Conservation (phyloP, 2,888 invertebrate species). For the Agriopis marginaria region DNA sequence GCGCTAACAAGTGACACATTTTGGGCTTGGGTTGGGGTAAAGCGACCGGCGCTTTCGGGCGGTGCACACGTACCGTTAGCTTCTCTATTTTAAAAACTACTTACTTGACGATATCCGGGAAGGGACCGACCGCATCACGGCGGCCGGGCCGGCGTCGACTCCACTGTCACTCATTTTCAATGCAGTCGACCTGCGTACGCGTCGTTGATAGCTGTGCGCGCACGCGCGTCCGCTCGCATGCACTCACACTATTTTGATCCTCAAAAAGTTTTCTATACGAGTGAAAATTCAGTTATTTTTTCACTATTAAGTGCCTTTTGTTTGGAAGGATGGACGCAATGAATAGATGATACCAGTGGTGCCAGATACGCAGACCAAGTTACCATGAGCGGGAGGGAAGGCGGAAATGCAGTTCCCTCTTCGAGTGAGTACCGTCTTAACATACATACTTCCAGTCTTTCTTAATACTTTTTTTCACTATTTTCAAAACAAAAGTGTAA, state of each 20-base stretch:
- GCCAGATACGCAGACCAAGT: conserved; percentile 72
- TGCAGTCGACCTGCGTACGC: conserved; percentile 85
- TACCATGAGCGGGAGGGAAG: conserved; percentile 84
- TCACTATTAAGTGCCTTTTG: conserved; percentile 69
- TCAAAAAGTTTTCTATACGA: conserved; percentile 69
- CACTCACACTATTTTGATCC: conserved; percentile 71
- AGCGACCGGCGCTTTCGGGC: conserved; percentile 83
- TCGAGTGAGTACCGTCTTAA: conserved; percentile 75
- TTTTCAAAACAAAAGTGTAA: conserved; percentile 48
- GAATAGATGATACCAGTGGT: conserved; percentile 81
- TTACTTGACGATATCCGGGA: conserved; percentile 83
- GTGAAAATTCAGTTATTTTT: conserved; percentile 62
- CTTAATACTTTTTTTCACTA: conserved; percentile 30
- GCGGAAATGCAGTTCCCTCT: conserved; percentile 86
- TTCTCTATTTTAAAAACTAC: conserved; percentile 85
- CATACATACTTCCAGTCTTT: conserved; percentile 42
- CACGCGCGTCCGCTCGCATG: conserved; percentile 76
- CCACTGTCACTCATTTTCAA: conserved; percentile 78
- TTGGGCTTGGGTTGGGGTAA: conserved; percentile 73
- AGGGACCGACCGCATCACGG: conserved; percentile 80
- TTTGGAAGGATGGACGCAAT: conserved; percentile 75
- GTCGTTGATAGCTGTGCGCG: conserved; percentile 80
- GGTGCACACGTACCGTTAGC: conserved; percentile 83
- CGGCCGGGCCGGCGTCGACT: conserved; percentile 67
- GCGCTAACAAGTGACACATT: conserved; percentile 80